Evolutionary conservation across 1,140 invertebrate genomes (phyloP), one percentile per base, ranked within the genome.

Genomic region (Heliconius melpomene): DNA sequence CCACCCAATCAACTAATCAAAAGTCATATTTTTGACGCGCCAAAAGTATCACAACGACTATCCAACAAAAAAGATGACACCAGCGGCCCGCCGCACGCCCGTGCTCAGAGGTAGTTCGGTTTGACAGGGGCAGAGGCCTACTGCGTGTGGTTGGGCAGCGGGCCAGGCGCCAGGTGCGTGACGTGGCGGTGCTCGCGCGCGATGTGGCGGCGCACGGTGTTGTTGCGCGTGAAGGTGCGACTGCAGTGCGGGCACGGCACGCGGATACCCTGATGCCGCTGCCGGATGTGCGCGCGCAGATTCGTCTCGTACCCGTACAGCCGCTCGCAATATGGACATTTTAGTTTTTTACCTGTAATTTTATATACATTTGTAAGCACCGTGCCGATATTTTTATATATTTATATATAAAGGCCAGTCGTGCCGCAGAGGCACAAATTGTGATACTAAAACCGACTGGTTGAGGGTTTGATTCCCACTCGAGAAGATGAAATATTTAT

Each of bases 231-330:
- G 94, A 98, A 98, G n/a, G 98, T 98, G 77, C 98, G 96, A 86
- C 97, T 95, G 93, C 97, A 98, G 92, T 97, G 98, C 32, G 97
- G 98, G 92, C 97, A 98, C 7, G 97, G 97, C 85, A 98, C 97
- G 13, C 97, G 96, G 82, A 98, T 98, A 66, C 98, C 98, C 94
- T 98, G 98, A 93, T 98, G 98, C 86, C 98, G 96, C 89, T 98
- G 98, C 72, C 98, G 95, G 89, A 98, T 98, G 93, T 98, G 98
- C 70, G 98, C 98, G 66, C 98, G 96, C 87, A 98, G 94, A 91
- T 98, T 98, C 89, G 98, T 98, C 95, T 98, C 98, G 92, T 98
- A 98, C 57, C 98, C 97, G 93, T 98, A 98, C n/a, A 98, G 95
- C 86, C 98, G 96, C 93, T 98, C 98, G 95, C 98, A 98, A 91